Evolutionary conservation across 2,888 invertebrate genomes (phyloP).

Genomic region (Gandaritis pyraliata): DNA sequence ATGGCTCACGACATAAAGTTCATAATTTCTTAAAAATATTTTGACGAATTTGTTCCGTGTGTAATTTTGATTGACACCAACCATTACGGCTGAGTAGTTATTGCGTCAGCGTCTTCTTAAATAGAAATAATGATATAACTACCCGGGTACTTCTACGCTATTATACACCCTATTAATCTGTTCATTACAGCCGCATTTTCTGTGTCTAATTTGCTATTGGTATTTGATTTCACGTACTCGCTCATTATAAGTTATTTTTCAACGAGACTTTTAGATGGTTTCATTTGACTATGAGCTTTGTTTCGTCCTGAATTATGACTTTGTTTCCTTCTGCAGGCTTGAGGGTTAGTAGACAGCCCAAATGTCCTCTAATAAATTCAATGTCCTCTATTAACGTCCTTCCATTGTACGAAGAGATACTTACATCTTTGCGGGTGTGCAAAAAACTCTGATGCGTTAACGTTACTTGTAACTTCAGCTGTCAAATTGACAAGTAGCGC

Average conservation of each 20-base stretch:
- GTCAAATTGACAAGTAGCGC: slow-evolving; percentile 30
- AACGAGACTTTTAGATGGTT: slow-evolving; percentile 34
- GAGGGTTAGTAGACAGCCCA: slow-evolving; percentile 27
- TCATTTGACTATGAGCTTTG: slow-evolving; percentile 48
- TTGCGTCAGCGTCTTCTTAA: slow-evolving; percentile 79
- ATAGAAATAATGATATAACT: slow-evolving; percentile 56
- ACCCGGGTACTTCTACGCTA: slow-evolving; percentile 43
- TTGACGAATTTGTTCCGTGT: slow-evolving; percentile 71
- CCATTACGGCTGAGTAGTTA: slow-evolving; percentile 79
- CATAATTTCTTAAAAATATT: slow-evolving; percentile 44
- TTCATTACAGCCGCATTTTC: slow-evolving; percentile 39
- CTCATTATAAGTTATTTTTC: slow-evolving; percentile 39
- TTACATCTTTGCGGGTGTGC: slow-evolving; percentile 42
- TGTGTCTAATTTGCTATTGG: slow-evolving; percentile 29
- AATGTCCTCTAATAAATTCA: slow-evolving; percentile 32
- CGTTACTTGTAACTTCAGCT: slow-evolving; percentile 27
- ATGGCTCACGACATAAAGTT: slow-evolving; percentile 29
- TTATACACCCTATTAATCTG: slow-evolving; percentile 41
- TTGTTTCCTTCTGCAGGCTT: slow-evolving; percentile 32
- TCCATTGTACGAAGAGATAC: slow-evolving; percentile 35
- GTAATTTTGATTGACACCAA: slow-evolving; percentile 84
- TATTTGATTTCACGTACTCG: slow-evolving; percentile 40
- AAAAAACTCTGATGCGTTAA: slow-evolving; percentile 32
- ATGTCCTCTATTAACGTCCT: slow-evolving; percentile 38
- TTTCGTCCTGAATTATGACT: slow-evolving; percentile 37